Evolutionary conservation across 37 sponge, comb jelly and placozoan species (phyloP), one percentile per base, ranked within the genome.

Genomic region (Hormiphora californensis): DNA sequence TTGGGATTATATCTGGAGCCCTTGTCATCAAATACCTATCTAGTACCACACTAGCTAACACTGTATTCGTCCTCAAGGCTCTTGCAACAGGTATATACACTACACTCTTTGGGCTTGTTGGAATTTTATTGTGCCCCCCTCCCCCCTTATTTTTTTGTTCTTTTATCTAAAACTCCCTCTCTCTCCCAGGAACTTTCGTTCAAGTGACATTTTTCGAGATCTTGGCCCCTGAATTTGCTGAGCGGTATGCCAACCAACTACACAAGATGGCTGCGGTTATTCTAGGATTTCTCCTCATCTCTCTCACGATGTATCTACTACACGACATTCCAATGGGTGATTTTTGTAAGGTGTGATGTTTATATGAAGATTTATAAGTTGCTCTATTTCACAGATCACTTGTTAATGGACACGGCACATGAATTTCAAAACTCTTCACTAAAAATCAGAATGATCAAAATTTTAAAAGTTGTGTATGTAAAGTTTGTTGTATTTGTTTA

Each of bases 171-270:
- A 46, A 46, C 12, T 46, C 8, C 51, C 12, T 46, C 51, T 46
- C 12, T 59, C 8, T 33, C 37, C 28, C 81, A 73, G 81, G 81
- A 41, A 73, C 81, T 23, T 73, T 73, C 46, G 81, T 73, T 4
- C 81, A 73, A 36, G 81, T 73, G 23, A 73, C 81, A 41, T 73
- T 73, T 46, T 46, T 73, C 46, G 81, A 73, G 46, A 73, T 73
- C 1, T 11, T 73, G 3, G 81, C 81, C 27, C 81, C 81, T 43
- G 81, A 73, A 33, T 73, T 73, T 30, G 8, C 81, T 15, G 46
- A 73, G 25, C 81, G 81, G 12, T 28, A 73, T 46, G 43, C 38
- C 0, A 73, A 73, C 46, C 81, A 73, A 30, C 81, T 73, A 1
- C 43, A 40, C 81, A 73, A 73, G 27, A 73, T 73, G 81, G 81